Evolutionary conservation across 53 echinoderm and acorn worm species (phyloP).

Genomic region (Arbacia lixula): DNA sequence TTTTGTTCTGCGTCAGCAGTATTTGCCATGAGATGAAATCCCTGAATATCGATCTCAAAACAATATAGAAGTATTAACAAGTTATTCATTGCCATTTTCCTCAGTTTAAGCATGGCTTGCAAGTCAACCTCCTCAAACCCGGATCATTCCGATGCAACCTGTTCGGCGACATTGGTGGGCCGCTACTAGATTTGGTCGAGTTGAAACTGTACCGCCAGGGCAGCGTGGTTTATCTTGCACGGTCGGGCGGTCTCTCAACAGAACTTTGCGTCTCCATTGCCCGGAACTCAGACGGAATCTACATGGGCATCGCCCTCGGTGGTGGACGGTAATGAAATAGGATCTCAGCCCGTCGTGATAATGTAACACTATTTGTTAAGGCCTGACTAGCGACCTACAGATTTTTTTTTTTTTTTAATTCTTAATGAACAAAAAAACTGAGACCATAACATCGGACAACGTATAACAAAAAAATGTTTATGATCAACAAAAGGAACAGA

Average conservation of each 20-base stretch:
- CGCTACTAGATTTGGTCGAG: conserved; percentile 59
- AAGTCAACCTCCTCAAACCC: conserved; percentile 79
- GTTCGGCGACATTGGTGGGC: conserved; percentile 72
- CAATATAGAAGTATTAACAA: no score
- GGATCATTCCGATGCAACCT: conserved; percentile 76
- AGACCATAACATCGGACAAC: no score
- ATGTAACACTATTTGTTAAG: no score
- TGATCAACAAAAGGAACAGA: no score
- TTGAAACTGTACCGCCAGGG: conserved; percentile 75
- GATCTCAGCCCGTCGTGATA: no score
- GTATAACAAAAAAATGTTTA: no score
- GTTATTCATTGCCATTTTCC: background rate
- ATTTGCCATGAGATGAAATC: no score
- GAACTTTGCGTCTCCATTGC: conserved; percentile 61
- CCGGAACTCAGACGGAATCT: conserved; percentile 72
- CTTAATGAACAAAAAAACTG: no score
- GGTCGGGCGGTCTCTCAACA: conserved; percentile 71
- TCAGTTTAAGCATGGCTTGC: conserved; percentile 67
- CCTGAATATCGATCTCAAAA: no score
- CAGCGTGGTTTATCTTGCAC: conserved; percentile 72
- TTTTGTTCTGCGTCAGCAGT: no score
- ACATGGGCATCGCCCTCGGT: conserved; percentile 65
- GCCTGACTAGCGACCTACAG: no score
- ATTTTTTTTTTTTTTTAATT: no score
- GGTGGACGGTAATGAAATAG: conserved; percentile 73